Conservation (phyloP, 2,888 invertebrate species). For the Oligia latruncula region DNA sequence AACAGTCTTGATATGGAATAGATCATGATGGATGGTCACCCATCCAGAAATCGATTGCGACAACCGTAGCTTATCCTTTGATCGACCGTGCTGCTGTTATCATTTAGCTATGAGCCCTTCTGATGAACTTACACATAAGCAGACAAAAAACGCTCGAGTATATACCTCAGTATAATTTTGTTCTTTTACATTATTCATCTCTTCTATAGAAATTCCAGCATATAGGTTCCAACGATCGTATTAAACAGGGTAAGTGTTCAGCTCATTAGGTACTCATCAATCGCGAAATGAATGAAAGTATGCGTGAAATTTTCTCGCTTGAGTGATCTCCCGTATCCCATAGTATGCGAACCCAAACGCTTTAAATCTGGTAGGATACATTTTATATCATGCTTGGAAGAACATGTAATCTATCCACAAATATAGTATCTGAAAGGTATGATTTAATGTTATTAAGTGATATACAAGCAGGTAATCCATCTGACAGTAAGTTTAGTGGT, state of each 20-base stretch:
- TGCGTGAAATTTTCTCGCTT: conserved; percentile 51
- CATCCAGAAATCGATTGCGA: too few relatives aligned
- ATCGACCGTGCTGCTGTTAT: too few relatives aligned
- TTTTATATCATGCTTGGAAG: conserved; percentile 15
- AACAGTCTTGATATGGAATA: too few relatives aligned
- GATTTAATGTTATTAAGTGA: not conserved
- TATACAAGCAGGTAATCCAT: too few relatives aligned
- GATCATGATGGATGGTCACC: too few relatives aligned
- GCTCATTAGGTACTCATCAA: conserved; percentile 51
- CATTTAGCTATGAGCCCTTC: too few relatives aligned
- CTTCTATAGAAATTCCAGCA: not conserved
- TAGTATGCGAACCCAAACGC: conserved; percentile 11
- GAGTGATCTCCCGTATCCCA: conserved; percentile 10
- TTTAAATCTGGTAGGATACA: conserved; percentile 16
- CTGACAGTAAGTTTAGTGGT: not conserved
- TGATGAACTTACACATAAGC: not conserved
- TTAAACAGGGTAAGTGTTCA: conserved; percentile 25
- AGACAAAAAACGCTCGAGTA: not conserved
- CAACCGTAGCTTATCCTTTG: too few relatives aligned
- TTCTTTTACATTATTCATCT: not conserved
- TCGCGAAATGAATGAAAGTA: conserved; percentile 49
- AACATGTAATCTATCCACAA: not conserved
- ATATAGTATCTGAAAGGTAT: too few relatives aligned
- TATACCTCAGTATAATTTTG: not conserved
- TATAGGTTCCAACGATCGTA: conserved; percentile 11